A percentile compares a stretch with the other conserved stretches of the same genome.
Conservation (phyloP, 2,888 invertebrate species). For the Meiosimyza decipiens region DNA sequence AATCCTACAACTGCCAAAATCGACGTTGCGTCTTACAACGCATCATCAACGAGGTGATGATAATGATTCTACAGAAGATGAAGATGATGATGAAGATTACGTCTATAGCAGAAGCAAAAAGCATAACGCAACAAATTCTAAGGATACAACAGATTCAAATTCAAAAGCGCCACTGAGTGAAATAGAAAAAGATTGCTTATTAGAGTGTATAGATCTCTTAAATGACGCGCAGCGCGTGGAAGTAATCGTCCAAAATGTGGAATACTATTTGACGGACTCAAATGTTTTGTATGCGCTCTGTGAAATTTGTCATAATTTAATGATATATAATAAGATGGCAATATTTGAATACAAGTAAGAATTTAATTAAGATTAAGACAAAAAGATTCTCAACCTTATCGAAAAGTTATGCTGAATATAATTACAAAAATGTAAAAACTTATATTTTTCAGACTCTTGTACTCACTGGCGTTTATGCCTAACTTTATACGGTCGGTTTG, state of each 20-base stretch:
- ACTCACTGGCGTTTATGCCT: constrained; percentile 83
- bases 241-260: constrained; percentile 67
- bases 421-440: background rate
- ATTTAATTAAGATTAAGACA: background rate
- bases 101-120: constrained; percentile 48
- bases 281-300: constrained; percentile 76
- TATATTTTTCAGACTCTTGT: constrained; percentile 72
- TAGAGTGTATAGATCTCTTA: constrained; percentile 71
- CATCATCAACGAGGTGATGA: constrained; percentile 51
- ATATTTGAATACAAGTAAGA: constrained; percentile 85
- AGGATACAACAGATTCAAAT: constrained; percentile 1
- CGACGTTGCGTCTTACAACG: constrained; percentile 52
- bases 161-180: constrained; percentile 49
- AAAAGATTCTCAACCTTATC: too few relatives aligned
- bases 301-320: constrained; percentile 84
- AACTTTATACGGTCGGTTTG: constrained; percentile 81
- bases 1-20: constrained; percentile 63
- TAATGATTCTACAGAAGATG: constrained; percentile 54
- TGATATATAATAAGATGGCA: constrained; percentile 83
- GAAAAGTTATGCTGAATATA: too few relatives aligned
- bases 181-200: constrained; percentile 57
- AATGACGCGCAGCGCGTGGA: constrained; percentile 74
- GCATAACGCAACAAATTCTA: constrained; percentile 42
- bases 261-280: constrained; percentile 64
- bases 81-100: constrained; percentile 54